phyloP scores from a whole-genome alignment of 2,797 vertebrate species.

The Remorina albescens region DNA sequence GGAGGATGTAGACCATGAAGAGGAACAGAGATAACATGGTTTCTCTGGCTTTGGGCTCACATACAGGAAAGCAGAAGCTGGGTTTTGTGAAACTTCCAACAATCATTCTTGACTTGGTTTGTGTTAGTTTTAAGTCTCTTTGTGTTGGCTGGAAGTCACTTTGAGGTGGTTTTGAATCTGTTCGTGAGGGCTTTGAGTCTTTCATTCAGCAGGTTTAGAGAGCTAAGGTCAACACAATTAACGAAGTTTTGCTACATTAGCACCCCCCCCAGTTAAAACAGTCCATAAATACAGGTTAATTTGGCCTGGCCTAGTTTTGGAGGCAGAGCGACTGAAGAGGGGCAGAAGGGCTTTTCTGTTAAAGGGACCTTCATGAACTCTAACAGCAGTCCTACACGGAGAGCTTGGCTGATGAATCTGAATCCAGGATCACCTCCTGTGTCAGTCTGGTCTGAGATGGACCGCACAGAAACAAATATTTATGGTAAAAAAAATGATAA shows the following conservation, averaged over 20 bases:
- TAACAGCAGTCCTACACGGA: neutral
- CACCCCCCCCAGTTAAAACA: slow-evolving; percentile 43
- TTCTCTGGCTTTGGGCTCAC: too few relatives aligned
- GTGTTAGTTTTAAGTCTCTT: too few relatives aligned
- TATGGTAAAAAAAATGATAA: too few relatives aligned
- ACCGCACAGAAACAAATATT: neutral
- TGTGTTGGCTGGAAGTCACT: too few relatives aligned
- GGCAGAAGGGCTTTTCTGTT: slow-evolving; percentile 5
- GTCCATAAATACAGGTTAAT: slow-evolving; percentile 59
- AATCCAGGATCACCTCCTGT: slow-evolving; percentile 9
- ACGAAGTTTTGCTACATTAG: slow-evolving; percentile 38
- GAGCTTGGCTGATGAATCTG: neutral
- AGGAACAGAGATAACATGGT: too few relatives aligned
- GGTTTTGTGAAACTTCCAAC: too few relatives aligned
- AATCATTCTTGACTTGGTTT: too few relatives aligned
- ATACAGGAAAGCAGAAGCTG: too few relatives aligned
- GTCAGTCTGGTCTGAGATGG: neutral
- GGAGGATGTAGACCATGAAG: too few relatives aligned
- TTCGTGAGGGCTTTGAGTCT: neutral
- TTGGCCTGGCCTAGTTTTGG: slow-evolving; percentile 30
- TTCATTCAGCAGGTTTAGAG: neutral
- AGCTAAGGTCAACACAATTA: slow-evolving; percentile 15
- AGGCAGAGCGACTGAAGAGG: neutral
- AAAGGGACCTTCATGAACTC: neutral
- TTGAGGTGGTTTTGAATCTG: too few relatives aligned